A percentile compares a stretch with the other conserved stretches of the same genome.
phyloP scores from a whole-genome alignment of 2,888 invertebrate species.

The Spilarctia lutea region DNA sequence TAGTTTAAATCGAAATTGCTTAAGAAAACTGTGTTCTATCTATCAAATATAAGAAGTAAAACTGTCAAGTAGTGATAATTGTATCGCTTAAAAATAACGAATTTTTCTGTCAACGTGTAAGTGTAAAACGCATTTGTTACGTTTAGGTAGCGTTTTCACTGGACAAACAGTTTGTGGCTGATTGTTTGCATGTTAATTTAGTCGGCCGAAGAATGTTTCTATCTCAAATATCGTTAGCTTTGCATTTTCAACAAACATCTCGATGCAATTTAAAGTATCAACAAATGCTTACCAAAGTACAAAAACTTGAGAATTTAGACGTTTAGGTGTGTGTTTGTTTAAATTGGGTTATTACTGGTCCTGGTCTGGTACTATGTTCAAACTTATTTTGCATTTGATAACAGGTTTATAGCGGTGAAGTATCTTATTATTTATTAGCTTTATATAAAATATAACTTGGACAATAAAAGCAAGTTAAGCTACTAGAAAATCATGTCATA shows the following conservation, averaged over 20 bases:
- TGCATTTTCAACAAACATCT: not conserved
- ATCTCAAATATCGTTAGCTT: not conserved
- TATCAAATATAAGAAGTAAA: conserved; percentile 11
- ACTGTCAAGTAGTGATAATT: conserved; percentile 12
- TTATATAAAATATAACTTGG: not conserved
- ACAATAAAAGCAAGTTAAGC: not conserved
- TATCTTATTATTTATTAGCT: not conserved
- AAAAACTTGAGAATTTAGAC: too few relatives aligned
- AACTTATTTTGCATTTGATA: not conserved
- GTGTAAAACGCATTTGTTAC: conserved; percentile 14
- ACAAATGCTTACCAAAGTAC: not conserved
- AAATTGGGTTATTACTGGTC: not conserved
- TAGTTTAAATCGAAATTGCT: conserved; percentile 14
- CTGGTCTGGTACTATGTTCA: not conserved
- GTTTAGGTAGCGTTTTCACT: not conserved
- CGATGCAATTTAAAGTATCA: not conserved
- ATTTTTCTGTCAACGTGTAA: conserved; percentile 14
- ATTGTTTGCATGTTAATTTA: conserved; percentile 3
- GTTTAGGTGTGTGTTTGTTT: not conserved
- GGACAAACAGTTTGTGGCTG: conserved; percentile 16
- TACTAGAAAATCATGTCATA: not conserved
- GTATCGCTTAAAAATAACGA: conserved; percentile 14
- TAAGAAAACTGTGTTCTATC: conserved; percentile 26
- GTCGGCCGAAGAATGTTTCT: not conserved
- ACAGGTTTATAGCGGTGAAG: not conserved